Base-by-base conservation (phyloP, 2,113 vertebrate genomes). In the Cettia cetti region DNA sequence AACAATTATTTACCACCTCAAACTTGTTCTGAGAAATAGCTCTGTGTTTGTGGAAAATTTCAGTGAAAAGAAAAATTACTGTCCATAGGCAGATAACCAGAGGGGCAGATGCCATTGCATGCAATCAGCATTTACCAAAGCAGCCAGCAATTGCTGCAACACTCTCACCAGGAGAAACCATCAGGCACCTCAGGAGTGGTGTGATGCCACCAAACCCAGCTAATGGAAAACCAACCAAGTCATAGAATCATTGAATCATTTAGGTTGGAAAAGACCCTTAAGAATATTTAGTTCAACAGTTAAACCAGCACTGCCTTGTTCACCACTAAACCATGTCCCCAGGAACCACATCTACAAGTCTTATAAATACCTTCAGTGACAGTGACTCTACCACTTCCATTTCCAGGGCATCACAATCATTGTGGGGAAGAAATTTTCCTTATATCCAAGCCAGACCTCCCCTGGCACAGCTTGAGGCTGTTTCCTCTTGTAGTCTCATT, bases 341-440 rank as follows among this genome's bases (percentile, higher is more conserved):
- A 57, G 1, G 17, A 6, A 3, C 26, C 56, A 70, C 16, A 53
- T 47, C n/a, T 37, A 23, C 11, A 10, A 0, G 0, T 28, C 8
- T 30, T 30, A 27, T 13, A 12, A 57, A 42, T 14, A 26, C 12
- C 14, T 24, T 28, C 19, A 27, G 13, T 18, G 18, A 15, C 39
- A 11, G n/a, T 4, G 17, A 47, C n/a, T 52, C 30, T 0, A 30
- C 35, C 39, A 37, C 31, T 53, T 37, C 23, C 30, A 47, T 5
- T n/a, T 6, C 23, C 54, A 79, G 4, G 10, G 17, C 12, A 17
- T 71, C 27, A 31, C 5, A 10, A 37, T 10, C 6, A 31, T 13
- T 40, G 19, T 0, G 1, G 16, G 35, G 23, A 59, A 42, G 6
- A 57, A 14, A 2, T 15, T 30, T 75, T 79, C 39, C 16, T 53